phyloP scores from a whole-genome alignment of 2,888 invertebrate species.

The Athrips mouffetella region DNA sequence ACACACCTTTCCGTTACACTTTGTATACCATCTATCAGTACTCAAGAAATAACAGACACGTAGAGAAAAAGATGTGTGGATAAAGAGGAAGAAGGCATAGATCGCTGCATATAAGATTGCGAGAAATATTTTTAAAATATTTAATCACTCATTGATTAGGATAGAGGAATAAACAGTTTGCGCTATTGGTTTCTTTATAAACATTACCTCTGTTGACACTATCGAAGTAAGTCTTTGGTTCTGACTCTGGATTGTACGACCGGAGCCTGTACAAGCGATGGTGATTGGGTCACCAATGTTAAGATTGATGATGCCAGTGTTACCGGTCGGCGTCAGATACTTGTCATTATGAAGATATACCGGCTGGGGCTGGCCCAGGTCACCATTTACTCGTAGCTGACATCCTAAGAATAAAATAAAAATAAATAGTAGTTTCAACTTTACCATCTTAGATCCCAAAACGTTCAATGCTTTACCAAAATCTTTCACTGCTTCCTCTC shows the following conservation, averaged over 20 bases:
- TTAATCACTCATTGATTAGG: too few relatives aligned
- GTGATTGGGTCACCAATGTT: slow-evolving; percentile 48
- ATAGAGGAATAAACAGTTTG: too few relatives aligned
- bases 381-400: slow-evolving; percentile 62
- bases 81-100: too few relatives aligned
- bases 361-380: slow-evolving; percentile 78
- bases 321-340: slow-evolving; percentile 50
- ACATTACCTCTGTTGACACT: slow-evolving; percentile 41
- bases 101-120: too few relatives aligned
- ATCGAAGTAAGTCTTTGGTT: slow-evolving; percentile 43
- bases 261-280: slow-evolving; percentile 55
- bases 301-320: slow-evolving; percentile 47
- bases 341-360: slow-evolving; percentile 68
- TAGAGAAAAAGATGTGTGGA: too few relatives aligned
- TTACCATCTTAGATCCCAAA: too few relatives aligned
- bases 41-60: too few relatives aligned
- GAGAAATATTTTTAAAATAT: too few relatives aligned
- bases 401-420: slow-evolving; percentile 50
- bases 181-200: background rate
- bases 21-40: too few relatives aligned
- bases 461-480: too few relatives aligned
- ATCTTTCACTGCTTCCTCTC: too few relatives aligned
- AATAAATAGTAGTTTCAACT: background rate
- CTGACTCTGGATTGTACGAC: slow-evolving; percentile 49
- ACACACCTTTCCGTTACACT: too few relatives aligned